Evolutionary conservation across 2,113 vertebrate genomes (phyloP).

Genomic region (Vidua macroura): DNA sequence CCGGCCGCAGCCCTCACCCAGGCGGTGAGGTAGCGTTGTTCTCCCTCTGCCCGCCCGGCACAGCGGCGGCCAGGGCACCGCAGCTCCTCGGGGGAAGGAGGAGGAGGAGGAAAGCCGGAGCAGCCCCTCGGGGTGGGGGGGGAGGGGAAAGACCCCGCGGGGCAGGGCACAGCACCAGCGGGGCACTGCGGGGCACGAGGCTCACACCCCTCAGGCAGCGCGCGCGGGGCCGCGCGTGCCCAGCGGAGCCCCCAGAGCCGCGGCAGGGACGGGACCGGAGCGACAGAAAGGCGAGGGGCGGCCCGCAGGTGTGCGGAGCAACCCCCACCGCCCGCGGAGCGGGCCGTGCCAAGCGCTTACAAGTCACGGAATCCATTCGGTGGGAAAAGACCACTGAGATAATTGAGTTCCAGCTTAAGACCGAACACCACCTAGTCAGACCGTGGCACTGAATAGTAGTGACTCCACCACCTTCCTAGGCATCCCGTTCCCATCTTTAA

Average conservation of each 20-base stretch:
- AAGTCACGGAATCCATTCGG: accelerated
- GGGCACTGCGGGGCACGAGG: not conserved
- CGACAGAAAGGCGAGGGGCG: accelerated
- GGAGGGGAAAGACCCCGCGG: not conserved
- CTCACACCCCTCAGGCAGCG: not conserved
- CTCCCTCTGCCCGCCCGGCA: too few species aligned
- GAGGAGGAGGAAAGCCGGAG: not conserved
- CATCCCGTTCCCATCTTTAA: too few species aligned
- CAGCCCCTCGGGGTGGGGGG: too few species aligned
- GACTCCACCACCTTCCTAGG: too few species aligned
- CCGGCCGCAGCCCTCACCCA: too few species aligned
- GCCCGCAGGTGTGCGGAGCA: accelerated
- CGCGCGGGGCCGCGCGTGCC: not conserved
- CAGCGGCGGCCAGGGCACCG: too few species aligned
- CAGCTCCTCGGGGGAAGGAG: not conserved
- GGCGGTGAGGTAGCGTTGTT: not conserved
- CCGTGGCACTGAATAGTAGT: accelerated
- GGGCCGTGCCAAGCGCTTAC: accelerated
- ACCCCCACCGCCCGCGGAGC: accelerated
- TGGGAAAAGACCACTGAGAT: not conserved
- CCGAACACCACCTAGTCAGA: not conserved
- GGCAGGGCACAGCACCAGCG: not conserved
- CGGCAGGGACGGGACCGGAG: accelerated
- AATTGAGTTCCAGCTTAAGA: accelerated
- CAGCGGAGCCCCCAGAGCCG: not conserved